A percentile compares a stretch with the other conserved stretches of the same genome.
phyloP scores from a whole-genome alignment of 2,888 invertebrate species.

The Drosophila kambysellisi region DNA sequence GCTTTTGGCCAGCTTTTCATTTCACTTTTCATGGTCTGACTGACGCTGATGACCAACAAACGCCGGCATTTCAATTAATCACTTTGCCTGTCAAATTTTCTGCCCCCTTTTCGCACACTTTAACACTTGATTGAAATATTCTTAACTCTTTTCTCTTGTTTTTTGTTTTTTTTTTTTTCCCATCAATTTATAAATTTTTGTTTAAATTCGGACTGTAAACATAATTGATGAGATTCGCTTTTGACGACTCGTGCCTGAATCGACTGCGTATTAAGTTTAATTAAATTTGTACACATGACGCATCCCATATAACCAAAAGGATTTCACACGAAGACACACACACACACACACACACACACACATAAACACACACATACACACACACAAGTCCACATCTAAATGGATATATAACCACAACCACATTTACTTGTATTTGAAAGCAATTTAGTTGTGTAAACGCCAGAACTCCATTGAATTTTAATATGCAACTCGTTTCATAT shows the following conservation, averaged over 20 bases:
- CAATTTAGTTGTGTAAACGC: slow-evolving; percentile 73
- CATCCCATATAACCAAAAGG: slow-evolving; percentile 44
- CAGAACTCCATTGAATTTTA: slow-evolving; percentile 78
- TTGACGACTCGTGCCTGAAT: slow-evolving; percentile 32
- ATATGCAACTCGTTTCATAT: slow-evolving; percentile 58
- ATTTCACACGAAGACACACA: background rate
- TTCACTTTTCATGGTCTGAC: slow-evolving; percentile 53
- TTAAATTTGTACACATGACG: slow-evolving; percentile 60
- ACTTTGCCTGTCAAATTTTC: slow-evolving; percentile 7
- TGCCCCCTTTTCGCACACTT: slow-evolving; percentile 1
- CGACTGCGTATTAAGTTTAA: slow-evolving; percentile 59
- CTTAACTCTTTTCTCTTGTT: slow-evolving; percentile 5
- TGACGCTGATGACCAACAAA: slow-evolving; percentile 61
- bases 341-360: slow-evolving; percentile 5
- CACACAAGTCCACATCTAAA: slow-evolving; percentile 2
- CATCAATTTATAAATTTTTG: slow-evolving; percentile 2
- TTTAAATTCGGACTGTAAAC: slow-evolving; percentile 55
- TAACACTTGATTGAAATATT: slow-evolving; percentile 12
- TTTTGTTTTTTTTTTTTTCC: background rate
- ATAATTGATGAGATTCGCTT: slow-evolving; percentile 54
- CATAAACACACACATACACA: slow-evolving; percentile 1
- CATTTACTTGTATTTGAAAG: slow-evolving; percentile 62
- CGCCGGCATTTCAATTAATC: slow-evolving; percentile 67
- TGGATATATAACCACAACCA: slow-evolving; percentile 18
- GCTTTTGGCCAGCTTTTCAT: slow-evolving; percentile 47